Evolutionary conservation across 2,113 vertebrate species (phyloP), one percentile per base, ranked within the genome.

Genomic region (Gobiocypris rarus): DNA sequence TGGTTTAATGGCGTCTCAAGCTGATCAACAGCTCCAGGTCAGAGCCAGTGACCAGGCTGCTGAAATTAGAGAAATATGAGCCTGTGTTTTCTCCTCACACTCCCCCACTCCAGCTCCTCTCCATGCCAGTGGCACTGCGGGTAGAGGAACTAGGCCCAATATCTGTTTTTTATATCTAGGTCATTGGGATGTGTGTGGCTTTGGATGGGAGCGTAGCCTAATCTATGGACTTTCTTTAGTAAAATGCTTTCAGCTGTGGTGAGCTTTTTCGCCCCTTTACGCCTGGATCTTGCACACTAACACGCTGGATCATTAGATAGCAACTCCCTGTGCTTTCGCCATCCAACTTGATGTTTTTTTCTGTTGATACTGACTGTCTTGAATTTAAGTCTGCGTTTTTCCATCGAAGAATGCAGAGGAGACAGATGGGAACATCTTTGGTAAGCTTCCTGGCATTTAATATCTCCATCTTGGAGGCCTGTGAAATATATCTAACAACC

Each of bases 151-250:
- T 4, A 14, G 24, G 58, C 70, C 82, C 75, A 86, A 85, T 58
- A 58, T 75, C 71, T 38, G 80, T 48, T 86, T 52, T 17, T 31
- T 87, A 87, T 88, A 89, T 89, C 69, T 90, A 84, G 82, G 88
- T 88, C 82, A 88, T 77, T 63, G 54, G 78, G 81, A 76, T 86
- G 71, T 45, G 79, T 84, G 74, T 84, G 79, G 84, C 38, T 78
- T 85, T 69, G 59, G 41, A 38, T 38, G 41, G 78, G 83, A 80
- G 9, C 26, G 5, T 6, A 81, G 83, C 73, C 77, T 84, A 86
- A 84, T 85, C 85, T 79, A 79, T 58, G 73, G 31, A n/a, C 76
- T 88, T 76, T 84, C 63, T 77, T 4, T 52, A 83, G 81, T 26
- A 83, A 69, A 83, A 52, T 59, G 84, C 81, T 84, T 83, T 83